Base-by-base conservation (phyloP, 2,113 vertebrate species). In the Python bivittatus region DNA sequence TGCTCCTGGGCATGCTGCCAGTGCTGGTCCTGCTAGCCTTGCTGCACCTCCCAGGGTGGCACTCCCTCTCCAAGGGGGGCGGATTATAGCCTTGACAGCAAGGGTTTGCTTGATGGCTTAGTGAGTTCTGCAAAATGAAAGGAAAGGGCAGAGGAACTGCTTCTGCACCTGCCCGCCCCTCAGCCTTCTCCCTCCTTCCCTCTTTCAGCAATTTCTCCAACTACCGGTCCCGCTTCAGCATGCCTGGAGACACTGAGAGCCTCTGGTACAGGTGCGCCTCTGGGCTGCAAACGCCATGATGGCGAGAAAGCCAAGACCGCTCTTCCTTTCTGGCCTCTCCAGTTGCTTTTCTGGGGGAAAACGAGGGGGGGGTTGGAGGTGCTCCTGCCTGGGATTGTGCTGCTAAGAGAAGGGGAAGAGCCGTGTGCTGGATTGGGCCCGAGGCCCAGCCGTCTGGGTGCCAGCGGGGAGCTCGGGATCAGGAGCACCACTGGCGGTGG, bases 181-280 rank as follows among this genome's bases (percentile, higher is more conserved):
- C 72, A 1, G 33, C 58, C 54, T 12, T 57, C 48, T 91, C 23
- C 60, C 13, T 61, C 23, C 4, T 29, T 61, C 23, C 15, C 42
- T 33, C 86, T 85, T 95, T 79, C 96, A 99, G 98, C 96, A 99
- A 98, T 95, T 99, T 99, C 96, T 99, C 98, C 87, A 98, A 99
- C 98, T 99, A 99, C 96, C 98, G 97, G 93, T 98, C 97, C 84
- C 98, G 98, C 84, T 99, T 99, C 96, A 98, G 97, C 95, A 99
- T 99, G 98, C 98, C 98, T 0, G 98, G 98, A 22, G 92, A 98
- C 95, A 98, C 96, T 0, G 95, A 97, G 94, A 97, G 98, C 88
- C 96, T 99, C 15, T 99, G 99, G 98, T 99, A 99, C 98, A 99
- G 98, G 98, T 99, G 97, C 96, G 95, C 52, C 25, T 88, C 85